Evolutionary conservation across 2,113 vertebrate species (phyloP), one percentile per base, ranked within the genome.

Genomic region (Chelonoidis abingdonii): DNA sequence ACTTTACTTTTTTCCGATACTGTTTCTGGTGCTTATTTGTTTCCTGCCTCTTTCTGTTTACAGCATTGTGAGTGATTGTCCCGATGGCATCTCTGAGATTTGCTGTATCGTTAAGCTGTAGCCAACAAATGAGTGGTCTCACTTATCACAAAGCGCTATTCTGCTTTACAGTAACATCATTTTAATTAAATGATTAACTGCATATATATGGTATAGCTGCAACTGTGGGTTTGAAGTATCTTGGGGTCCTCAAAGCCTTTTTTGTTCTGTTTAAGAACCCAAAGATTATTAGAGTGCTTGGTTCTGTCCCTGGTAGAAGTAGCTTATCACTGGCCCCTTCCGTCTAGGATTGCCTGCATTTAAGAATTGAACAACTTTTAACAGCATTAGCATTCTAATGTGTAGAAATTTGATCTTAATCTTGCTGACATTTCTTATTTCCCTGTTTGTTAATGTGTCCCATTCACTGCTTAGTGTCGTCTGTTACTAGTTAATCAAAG

Each of bases 51-150:
- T 47, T 81, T 86, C 8, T 53, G 1, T 50, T 81, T 83, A 8
- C 49, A 80, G 35, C 22, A 47, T 29, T 72, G 47, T 25, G 35
- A 80, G 25, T 72, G 83, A 54, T 62, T 44, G 8, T 72, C 78
- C 24, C 17, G 57, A 53, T 75, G 5, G 79, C 75, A 29, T 88
- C 24, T 47, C 16, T 0, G 1, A 59, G 9, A 38, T 59, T 69
- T 0, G 0, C 29, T 4, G 4, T 16, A 5, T 47, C 22, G 16
- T 13, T 83, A 44, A 83, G 53, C 0, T 21, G 65, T 38, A 54
- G 0, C 21, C 1, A 19, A 54, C 47, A 35, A 85, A 14, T 72
- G 79, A 62, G 49, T 87, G 79, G 35, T 19, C 52, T 35, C 6
- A 14, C 35, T 10, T 83, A 38, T 3, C 38, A 75, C n/a, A 38